These are phyloP conservation scores for Dendrolimus punctatus DNA, from an alignment of 1,140 invertebrate genomes.

Conservation along the genomic window DNA sequence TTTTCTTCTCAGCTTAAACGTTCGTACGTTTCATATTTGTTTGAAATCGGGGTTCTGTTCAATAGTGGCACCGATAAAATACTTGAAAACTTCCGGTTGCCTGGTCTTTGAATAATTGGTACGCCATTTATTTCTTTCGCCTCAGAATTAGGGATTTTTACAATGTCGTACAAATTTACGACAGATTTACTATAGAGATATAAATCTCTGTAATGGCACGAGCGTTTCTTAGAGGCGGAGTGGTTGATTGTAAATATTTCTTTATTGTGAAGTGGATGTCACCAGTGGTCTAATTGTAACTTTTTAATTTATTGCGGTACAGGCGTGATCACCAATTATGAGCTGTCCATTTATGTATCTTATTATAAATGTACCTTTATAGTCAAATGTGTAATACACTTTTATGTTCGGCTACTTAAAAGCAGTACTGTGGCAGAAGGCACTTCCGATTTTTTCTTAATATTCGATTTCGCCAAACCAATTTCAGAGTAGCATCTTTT, in stretches of 20 bases:
- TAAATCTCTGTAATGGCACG: slow-evolving; percentile 63
- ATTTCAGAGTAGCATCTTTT: too few species aligned
- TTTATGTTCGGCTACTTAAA: neutral
- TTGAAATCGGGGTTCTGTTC: slow-evolving; percentile 46
- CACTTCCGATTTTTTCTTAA: too few species aligned
- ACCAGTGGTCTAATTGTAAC: slow-evolving; percentile 24
- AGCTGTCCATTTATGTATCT: neutral
- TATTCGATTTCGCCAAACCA: too few species aligned
- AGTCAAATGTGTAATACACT: slow-evolving; percentile 1
- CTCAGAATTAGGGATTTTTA: slow-evolving; percentile 40
- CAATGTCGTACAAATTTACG: slow-evolving; percentile 60
- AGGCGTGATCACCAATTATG: slow-evolving; percentile 8
- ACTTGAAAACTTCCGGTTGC: slow-evolving; percentile 63
- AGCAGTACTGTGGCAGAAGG: neutral
- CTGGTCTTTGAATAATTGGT: slow-evolving; percentile 49
- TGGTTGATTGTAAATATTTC: slow-evolving; percentile 35
- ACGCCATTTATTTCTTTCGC: slow-evolving; percentile 58
- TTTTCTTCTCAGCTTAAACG: slow-evolving; percentile 52
- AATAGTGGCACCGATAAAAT: slow-evolving; percentile 52
- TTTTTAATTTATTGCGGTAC: slow-evolving; percentile 12
- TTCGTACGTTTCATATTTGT: slow-evolving; percentile 54
- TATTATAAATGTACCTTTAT: slow-evolving; percentile 3
- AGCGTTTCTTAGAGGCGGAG: slow-evolving; percentile 29
- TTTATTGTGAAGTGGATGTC: slow-evolving; percentile 34
- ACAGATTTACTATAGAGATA: slow-evolving; percentile 40